A percentile compares a stretch with the other conserved stretches of the same genome.
phyloP scores from a whole-genome alignment of 2,888 invertebrate genomes.

The Drosophila tripunctata region DNA sequence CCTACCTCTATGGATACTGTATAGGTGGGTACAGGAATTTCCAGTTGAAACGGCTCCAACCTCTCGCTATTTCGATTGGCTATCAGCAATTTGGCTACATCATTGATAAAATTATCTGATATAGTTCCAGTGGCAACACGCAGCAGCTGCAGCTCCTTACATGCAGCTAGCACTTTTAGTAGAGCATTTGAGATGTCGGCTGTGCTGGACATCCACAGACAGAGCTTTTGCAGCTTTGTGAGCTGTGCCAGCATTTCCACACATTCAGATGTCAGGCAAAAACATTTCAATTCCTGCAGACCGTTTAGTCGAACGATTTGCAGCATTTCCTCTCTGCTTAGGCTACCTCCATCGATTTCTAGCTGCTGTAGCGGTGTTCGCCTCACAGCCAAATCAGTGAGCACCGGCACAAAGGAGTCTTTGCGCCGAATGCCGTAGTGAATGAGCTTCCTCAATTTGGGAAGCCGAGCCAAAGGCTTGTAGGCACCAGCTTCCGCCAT shows the following conservation, averaged over 20 bases:
- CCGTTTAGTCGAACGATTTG: slow-evolving; percentile 44
- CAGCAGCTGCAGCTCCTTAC: slow-evolving; percentile 39
- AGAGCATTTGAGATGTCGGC: slow-evolving; percentile 50
- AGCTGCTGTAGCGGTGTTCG: slow-evolving; percentile 43
- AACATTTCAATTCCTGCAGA: slow-evolving; percentile 57
- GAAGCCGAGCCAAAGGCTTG: slow-evolving; percentile 35
- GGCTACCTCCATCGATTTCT: slow-evolving; percentile 60
- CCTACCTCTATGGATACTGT: slow-evolving; percentile 10
- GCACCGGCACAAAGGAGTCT: slow-evolving; percentile 58
- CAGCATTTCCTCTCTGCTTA: slow-evolving; percentile 35
- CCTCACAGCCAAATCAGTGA: slow-evolving; percentile 26
- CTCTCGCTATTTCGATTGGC: background rate
- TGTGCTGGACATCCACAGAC: slow-evolving; percentile 59
- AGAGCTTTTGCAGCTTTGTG: slow-evolving; percentile 39
- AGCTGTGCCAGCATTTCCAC: slow-evolving; percentile 43
- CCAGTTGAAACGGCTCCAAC: slow-evolving; percentile 18
- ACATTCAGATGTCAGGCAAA: slow-evolving; percentile 40
- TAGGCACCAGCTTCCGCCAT: slow-evolving; percentile 39
- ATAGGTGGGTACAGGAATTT: slow-evolving; percentile 32
- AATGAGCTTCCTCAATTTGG: slow-evolving; percentile 41
- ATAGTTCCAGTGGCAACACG: slow-evolving; percentile 46
- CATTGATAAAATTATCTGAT: slow-evolving; percentile 22
- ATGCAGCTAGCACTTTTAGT: slow-evolving; percentile 38
- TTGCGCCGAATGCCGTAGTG: slow-evolving; percentile 48
- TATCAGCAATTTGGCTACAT: slow-evolving; percentile 29